phyloP scores from a whole-genome alignment of 2,113 vertebrate genomes.

The Mandrillus leucophaeus region DNA sequence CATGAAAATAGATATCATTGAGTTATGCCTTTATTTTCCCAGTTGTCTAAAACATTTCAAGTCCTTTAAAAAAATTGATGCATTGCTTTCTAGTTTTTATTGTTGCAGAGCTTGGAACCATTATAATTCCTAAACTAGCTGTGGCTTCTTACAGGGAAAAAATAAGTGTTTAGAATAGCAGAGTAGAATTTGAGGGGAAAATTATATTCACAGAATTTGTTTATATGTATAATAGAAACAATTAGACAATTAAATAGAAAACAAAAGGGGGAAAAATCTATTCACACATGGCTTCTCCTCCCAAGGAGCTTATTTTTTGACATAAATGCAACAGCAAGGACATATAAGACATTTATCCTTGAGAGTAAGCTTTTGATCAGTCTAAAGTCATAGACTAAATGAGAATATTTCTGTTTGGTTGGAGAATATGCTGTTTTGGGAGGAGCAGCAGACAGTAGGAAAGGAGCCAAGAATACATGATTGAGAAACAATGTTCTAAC shows the following conservation, averaged over 20 bases:
- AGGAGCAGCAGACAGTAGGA: background rate
- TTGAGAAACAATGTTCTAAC: background rate
- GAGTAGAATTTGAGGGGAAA: background rate
- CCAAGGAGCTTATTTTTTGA: background rate
- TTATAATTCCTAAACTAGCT: background rate
- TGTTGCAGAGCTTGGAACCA: background rate
- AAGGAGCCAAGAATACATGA: background rate
- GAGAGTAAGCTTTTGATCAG: background rate
- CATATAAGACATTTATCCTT: background rate
- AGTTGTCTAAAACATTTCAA: conserved; percentile 20
- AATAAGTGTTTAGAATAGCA: background rate
- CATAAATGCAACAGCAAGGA: background rate
- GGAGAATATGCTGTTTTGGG: background rate
- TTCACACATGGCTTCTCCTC: background rate
- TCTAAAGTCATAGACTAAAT: background rate
- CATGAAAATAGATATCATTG: background rate
- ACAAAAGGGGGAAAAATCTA: background rate
- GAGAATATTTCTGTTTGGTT: background rate
- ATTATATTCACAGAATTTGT: conserved; percentile 36
- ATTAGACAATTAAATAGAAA: background rate
- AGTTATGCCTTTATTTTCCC: conserved; percentile 5
- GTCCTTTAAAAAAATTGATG: background rate
- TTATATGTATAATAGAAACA: conserved; percentile 6
- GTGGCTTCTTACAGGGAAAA: background rate
- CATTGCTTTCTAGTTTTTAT: background rate